phyloP scores from a whole-genome alignment of 2,797 vertebrate genomes.

The Cirrhinus mrigala region DNA sequence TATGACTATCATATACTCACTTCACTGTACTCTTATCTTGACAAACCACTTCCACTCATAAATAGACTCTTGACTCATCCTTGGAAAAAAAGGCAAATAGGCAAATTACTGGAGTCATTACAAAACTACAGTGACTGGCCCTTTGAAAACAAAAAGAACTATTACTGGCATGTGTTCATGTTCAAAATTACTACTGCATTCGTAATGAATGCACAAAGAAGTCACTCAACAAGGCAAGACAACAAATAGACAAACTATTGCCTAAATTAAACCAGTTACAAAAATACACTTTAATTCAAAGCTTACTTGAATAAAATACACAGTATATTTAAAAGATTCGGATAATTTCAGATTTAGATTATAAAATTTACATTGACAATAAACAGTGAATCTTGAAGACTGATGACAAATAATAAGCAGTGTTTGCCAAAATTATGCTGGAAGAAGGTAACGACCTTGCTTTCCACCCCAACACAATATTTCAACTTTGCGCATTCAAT shows the following conservation, averaged over 20 bases:
- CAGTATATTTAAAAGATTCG: not conserved
- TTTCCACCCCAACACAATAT: conserved; percentile 8
- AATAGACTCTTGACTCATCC: conserved; percentile 55
- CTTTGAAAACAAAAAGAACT: conserved; percentile 15
- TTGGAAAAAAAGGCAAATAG: conserved; percentile 29
- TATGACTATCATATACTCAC: conserved; percentile 62
- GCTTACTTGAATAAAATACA: not conserved
- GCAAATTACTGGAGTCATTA: conserved; percentile 42
- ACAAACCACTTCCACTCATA: conserved; percentile 56
- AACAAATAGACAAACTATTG: not conserved
- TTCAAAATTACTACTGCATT: conserved; percentile 11
- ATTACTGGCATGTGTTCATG: conserved; percentile 38
- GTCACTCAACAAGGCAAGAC: not conserved
- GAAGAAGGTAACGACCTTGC: not conserved
- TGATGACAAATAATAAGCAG: not conserved
- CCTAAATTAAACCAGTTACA: too few species aligned
- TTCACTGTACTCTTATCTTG: conserved; percentile 60
- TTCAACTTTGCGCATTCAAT: not conserved
- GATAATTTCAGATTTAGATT: not conserved
- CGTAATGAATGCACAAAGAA: not conserved
- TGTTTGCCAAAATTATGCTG: conserved; percentile 15
- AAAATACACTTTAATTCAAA: not conserved
- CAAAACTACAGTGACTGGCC: conserved; percentile 30
- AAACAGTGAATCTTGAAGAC: not conserved
- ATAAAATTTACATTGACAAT: not conserved